Evolutionary conservation across 2,888 invertebrate species (phyloP).

Genomic region (Cephus sareptanus): DNA sequence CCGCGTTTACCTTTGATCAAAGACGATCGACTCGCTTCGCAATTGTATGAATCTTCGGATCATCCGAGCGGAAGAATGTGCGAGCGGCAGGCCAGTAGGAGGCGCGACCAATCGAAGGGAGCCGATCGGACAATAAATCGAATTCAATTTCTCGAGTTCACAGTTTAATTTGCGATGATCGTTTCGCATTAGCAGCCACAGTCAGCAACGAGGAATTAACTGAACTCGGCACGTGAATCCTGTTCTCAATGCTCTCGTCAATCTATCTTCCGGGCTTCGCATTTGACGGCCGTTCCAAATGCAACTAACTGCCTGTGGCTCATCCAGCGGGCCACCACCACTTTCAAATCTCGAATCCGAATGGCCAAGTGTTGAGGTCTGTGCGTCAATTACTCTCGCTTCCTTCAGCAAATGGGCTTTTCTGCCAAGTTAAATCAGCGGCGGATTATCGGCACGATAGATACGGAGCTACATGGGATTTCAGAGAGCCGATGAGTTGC

Average conservation of each 20-base stretch:
- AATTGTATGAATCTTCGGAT: not conserved
- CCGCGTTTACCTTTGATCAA: no score
- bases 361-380: no score
- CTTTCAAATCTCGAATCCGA: no score
- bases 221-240: slow-evolving; percentile 53
- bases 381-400: slow-evolving; percentile 39
- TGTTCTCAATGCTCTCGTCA: slow-evolving; percentile 57
- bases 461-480: no score
- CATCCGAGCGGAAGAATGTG: not conserved
- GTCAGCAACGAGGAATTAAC: slow-evolving; percentile 28
- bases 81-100: no score
- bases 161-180: slow-evolving; percentile 55
- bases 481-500: slow-evolving; percentile 33
- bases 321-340: no score
- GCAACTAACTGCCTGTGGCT: slow-evolving; percentile 51
- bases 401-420: slow-evolving; percentile 19
- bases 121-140: no score
- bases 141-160: slow-evolving; percentile 6
- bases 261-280: slow-evolving; percentile 57
- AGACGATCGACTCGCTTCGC: no score
- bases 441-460: no score
- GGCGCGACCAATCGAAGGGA: no score
- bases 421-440: no score
- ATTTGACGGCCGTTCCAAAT: slow-evolving; percentile 60
- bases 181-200: slow-evolving; percentile 37